Base-by-base conservation (phyloP, 1,140 invertebrate genomes). In the Trachymyrmex cornetzi region DNA sequence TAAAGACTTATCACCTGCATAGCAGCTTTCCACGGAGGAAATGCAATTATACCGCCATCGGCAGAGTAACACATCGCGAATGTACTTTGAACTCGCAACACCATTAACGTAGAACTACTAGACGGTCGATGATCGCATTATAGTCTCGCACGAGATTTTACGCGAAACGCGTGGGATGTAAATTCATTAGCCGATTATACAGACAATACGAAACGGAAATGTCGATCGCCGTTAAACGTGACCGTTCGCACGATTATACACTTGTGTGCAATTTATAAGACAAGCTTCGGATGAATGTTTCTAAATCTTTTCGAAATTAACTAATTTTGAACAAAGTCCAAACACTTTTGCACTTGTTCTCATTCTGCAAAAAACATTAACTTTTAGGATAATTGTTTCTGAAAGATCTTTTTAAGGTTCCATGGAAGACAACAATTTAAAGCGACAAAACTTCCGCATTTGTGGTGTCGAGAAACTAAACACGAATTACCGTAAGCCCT, bases 141-240 rank as follows among this genome's bases (percentile, higher is more conserved):
- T 16, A 5, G 24, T 9, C 63, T 77, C 48, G 66, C 48, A 27
- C 22, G 59, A 86, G 53, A 82, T 72, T 72, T 87, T 82, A 80
- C 50, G 69, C 22, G 67, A 61, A 44, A 69, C 55, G 67, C 64
- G 24, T 53, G 67, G 55, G 55, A 84, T 34, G 77, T 53, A 87
- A 87, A 71, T 85, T 85, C 74, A 85, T 85, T 85, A 85, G 30
- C 24, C 61, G 82, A 85, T 85, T 85, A 85, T 85, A 85, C 30
- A 74, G 30, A 77, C 59, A 79, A 85, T 79, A 59, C 14, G 27
- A 63, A 63, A 53, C 82, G 38, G 59, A 79, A 82, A 1, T 22
- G 24, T 34, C 22, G 53, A 44, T 6, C n/a, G 22, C 38, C 19
- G 55, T 82, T 72, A 59, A 34, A 72, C 57, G 12, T 38, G 24